These are phyloP conservation scores for Stichopus horrens DNA, from an alignment of 53 echinoderm and acorn worm genomes.

Conservation along the genomic window DNA sequence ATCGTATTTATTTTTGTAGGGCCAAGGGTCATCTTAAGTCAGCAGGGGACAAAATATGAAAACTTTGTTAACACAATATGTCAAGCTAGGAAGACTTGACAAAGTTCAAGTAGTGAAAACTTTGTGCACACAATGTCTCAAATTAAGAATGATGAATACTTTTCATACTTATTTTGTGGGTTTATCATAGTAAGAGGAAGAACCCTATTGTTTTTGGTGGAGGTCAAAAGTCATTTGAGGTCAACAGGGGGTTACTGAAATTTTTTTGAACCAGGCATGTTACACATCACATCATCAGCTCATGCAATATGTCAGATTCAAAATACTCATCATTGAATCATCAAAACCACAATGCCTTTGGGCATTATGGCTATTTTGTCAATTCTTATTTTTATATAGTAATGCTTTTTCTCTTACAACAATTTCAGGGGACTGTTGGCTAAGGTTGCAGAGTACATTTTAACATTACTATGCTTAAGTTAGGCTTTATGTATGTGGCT, in stretches of 20 bases:
- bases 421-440: not conserved
- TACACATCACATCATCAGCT: not conserved
- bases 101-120: no score
- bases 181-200: no score
- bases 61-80: no score
- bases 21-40: no score
- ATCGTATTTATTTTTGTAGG: no score
- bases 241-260: not conserved
- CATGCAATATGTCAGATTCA: not conserved
- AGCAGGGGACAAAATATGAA: no score
- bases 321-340: not conserved
- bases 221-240: no score
- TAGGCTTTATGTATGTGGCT: not conserved
- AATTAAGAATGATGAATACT: no score
- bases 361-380: not conserved
- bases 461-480: not conserved
- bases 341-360: not conserved
- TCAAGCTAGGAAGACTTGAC: no score
- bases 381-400: not conserved
- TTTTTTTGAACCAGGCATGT: not conserved
- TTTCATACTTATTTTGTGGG: no score
- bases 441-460: not conserved
- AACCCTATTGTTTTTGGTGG: no score
- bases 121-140: no score
- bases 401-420: not conserved